Evolutionary conservation across 2,888 invertebrate genomes (phyloP), one percentile per base, ranked within the genome.

Genomic region (Dryococelus australis): DNA sequence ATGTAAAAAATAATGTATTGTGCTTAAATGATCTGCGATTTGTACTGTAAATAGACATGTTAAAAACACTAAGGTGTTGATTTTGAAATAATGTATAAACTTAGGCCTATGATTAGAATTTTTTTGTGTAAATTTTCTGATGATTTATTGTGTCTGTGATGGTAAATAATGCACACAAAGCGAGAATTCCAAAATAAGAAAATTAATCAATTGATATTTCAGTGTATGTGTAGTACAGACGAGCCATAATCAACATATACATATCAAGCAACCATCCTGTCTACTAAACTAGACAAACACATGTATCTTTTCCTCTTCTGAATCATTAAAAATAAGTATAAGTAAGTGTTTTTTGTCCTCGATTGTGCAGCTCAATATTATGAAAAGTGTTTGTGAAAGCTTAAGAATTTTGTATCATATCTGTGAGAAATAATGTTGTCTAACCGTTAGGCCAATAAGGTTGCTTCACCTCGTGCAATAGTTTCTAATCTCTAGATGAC

Each of bases 401-500:
- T 65, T 65, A 24, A 65, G 65, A 65, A n/a, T 65, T 65, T 65
- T 65, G 65, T 65, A 65, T 65, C 65, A 65, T 65, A 65, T n/a
- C 20, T 65, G 65, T 65, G 65, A 65, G 65, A 65, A 65, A 65
- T n/a, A n/a, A 65, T 65, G 47, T 47, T 47, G 47, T 47, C 47
- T 47, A 65, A 65, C n/a, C n/a, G n/a, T n/a, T 24, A 65, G 65
- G 65, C 65, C 2, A 65, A 6, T n/a, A n/a, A n/a, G 0, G 65
- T 65, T 65, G 6, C n/a, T 65, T 16, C 13, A 20, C 20, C 65
- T 65, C 65, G 65, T n/a, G 65, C 65, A 65, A 65, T n/a, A 65
- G 8, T 24, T 24, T 65, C n/a, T 20, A n/a, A 79, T 86, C 87
- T 88, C 88, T 89, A 86, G 89, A 88, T 87, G 87, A 88, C 89